These are phyloP conservation scores for Neoarius graeffei DNA, from an alignment of 2,113 vertebrate genomes.

Conservation along the genomic window DNA sequence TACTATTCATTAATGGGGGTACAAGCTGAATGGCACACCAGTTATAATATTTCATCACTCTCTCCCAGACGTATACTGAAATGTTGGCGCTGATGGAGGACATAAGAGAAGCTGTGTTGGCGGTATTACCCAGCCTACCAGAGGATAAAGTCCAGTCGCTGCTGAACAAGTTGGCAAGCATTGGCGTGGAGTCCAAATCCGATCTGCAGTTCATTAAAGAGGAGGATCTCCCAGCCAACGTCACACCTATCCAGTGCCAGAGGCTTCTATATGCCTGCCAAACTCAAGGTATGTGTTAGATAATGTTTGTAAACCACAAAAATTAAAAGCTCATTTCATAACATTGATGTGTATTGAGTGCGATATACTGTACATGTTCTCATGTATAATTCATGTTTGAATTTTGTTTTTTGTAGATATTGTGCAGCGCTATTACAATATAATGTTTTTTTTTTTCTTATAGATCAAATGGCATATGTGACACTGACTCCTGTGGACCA, in stretches of 20 bases:
- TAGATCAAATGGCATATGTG: too few relatives aligned
- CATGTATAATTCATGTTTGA: too few relatives aligned
- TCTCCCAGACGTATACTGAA: slow-evolving; percentile 21
- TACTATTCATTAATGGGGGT: slow-evolving; percentile 30
- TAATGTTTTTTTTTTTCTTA: too few relatives aligned
- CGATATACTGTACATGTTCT: too few relatives aligned
- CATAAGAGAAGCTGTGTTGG: slow-evolving; percentile 22
- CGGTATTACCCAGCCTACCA: slow-evolving; percentile 22
- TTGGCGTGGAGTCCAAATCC: slow-evolving; percentile 34
- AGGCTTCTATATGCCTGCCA: slow-evolving; percentile 28
- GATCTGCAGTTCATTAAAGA: slow-evolving; percentile 39
- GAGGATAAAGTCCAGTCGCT: slow-evolving; percentile 20
- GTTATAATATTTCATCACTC: slow-evolving; percentile 40
- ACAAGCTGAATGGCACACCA: slow-evolving; percentile 32
- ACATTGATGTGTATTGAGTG: too few relatives aligned
- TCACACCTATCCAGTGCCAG: slow-evolving; percentile 35
- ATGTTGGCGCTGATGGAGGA: slow-evolving; percentile 27
- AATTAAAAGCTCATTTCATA: not conserved
- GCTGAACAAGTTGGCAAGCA: slow-evolving; percentile 36
- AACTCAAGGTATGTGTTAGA: not conserved
- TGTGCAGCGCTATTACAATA: too few relatives aligned
- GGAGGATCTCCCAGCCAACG: slow-evolving; percentile 29
- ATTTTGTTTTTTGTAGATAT: too few relatives aligned
- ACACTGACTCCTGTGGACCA: too few relatives aligned
- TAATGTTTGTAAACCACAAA: too few relatives aligned